Conservation (phyloP, 2,888 invertebrate species). For the Sarcophaga subvicina region DNA sequence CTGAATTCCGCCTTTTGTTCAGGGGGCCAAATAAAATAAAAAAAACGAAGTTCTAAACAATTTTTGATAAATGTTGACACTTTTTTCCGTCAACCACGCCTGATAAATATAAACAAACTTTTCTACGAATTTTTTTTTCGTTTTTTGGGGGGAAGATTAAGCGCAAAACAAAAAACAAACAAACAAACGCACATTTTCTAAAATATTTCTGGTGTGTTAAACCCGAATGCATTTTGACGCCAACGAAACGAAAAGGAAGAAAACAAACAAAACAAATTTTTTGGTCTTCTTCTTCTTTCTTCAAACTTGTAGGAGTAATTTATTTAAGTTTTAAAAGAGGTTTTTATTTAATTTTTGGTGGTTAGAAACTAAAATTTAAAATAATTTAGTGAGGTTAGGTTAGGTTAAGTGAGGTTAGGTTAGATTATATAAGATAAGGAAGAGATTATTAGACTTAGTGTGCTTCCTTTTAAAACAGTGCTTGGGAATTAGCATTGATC, state of each 20-base stretch:
- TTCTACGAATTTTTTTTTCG: not conserved
- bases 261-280: not conserved
- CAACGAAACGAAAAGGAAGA: not conserved
- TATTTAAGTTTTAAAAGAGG: constrained; percentile 51
- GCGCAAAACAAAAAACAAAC: not conserved
- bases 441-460: too few relatives aligned
- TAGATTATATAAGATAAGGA: too few relatives aligned
- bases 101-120: constrained; percentile 78
- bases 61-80: constrained; percentile 80
- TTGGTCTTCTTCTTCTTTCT: not conserved
- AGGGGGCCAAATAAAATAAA: constrained; percentile 11
- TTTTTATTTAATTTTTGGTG: constrained; percentile 35
- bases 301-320: constrained; percentile 43
- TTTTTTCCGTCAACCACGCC: constrained; percentile 79
- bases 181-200: not conserved
- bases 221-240: constrained; percentile 21
- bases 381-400: not conserved
- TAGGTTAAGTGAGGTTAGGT: too few relatives aligned
- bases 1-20: constrained; percentile 25
- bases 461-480: too few relatives aligned
- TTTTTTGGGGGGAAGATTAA: constrained; percentile 16
- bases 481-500: too few relatives aligned
- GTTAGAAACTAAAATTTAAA: constrained; percentile 15
- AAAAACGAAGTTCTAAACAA: constrained; percentile 72
- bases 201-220: constrained; percentile 23